phyloP scores from a whole-genome alignment of 2,113 vertebrate species.

The Verasper variegatus region DNA sequence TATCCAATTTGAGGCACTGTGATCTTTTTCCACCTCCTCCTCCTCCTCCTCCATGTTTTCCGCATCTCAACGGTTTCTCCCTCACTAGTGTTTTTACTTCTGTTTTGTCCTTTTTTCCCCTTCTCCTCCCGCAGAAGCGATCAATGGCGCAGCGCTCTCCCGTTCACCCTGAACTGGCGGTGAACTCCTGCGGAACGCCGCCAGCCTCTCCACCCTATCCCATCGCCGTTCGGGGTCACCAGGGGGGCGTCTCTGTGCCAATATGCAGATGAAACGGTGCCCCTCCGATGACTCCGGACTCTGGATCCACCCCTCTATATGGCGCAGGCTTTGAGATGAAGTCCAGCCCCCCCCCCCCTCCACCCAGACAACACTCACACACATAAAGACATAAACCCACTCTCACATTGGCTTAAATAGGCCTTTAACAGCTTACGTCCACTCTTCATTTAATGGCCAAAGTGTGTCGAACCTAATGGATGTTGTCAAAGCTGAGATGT shows the following conservation, averaged over 20 bases:
- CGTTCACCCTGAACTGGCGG: slow-evolving; percentile 78
- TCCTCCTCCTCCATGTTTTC: slow-evolving; percentile 56
- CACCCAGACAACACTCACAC: slow-evolving; percentile 31
- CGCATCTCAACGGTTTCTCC: slow-evolving; percentile 56
- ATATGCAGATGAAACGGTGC: slow-evolving; percentile 80
- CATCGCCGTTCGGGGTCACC: slow-evolving; percentile 74
- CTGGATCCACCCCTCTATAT: slow-evolving; percentile 60
- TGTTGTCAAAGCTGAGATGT: slow-evolving; percentile 74
- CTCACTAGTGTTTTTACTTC: slow-evolving; percentile 64
- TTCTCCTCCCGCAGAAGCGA: slow-evolving; percentile 73
- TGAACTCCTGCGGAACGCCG: slow-evolving; percentile 73
- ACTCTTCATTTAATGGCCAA: slow-evolving; percentile 70
- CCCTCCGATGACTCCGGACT: slow-evolving; percentile 75
- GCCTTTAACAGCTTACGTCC: slow-evolving; percentile 67
- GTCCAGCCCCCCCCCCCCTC: slow-evolving; percentile 20
- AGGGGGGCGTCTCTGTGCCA: slow-evolving; percentile 78
- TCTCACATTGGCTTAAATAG: slow-evolving; percentile 60
- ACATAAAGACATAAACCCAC: slow-evolving; percentile 51
- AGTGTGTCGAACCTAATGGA: slow-evolving; percentile 76
- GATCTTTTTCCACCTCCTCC: slow-evolving; percentile 66
- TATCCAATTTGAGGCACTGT: slow-evolving; percentile 75
- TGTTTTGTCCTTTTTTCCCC: slow-evolving; percentile 57
- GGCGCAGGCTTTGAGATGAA: slow-evolving; percentile 55
- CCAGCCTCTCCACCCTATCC: slow-evolving; percentile 79
- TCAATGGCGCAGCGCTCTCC: slow-evolving; percentile 81